Evolutionary conservation across 2,888 invertebrate genomes (phyloP).

Genomic region (Cephus spinipes): DNA sequence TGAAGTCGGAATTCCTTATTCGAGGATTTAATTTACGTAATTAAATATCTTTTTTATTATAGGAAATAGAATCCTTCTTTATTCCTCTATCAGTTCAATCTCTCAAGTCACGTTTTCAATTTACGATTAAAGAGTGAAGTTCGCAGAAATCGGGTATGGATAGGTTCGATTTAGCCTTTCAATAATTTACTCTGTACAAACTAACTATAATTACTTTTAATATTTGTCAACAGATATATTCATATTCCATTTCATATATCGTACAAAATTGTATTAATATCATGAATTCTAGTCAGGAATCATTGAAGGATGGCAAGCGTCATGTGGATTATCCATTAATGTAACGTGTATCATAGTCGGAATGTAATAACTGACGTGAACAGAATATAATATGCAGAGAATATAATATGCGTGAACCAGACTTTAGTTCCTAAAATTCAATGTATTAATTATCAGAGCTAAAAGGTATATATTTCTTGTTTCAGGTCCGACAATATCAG

Average conservation of each 20-base stretch:
- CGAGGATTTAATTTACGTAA: not conserved
- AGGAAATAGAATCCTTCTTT: not conserved
- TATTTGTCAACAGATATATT: too few species aligned
- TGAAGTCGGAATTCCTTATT: not conserved
- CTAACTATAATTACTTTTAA: too few species aligned
- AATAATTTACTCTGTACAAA: too few species aligned
- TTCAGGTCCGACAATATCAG: not conserved
- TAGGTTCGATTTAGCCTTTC: too few species aligned
- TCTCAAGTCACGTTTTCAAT: not conserved
- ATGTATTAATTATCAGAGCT: not conserved
- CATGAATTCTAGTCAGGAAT: not conserved
- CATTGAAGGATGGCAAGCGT: not conserved
- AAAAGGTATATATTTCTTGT: not conserved
- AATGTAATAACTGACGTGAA: not conserved
- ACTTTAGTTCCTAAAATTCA: not conserved
- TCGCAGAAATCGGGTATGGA: too few species aligned
- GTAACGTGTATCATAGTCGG: not conserved
- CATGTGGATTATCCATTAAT: not conserved
- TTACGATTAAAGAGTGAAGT: not conserved
- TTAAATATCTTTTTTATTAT: not conserved
- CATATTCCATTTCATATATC: too few species aligned
- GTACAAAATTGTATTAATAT: not conserved
- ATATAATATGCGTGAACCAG: not conserved
- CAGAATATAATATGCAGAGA: not conserved
- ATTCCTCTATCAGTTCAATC: not conserved